These are phyloP conservation scores for Drosophila cognata DNA, from an alignment of 2,888 invertebrate genomes.

Conservation along the genomic window DNA sequence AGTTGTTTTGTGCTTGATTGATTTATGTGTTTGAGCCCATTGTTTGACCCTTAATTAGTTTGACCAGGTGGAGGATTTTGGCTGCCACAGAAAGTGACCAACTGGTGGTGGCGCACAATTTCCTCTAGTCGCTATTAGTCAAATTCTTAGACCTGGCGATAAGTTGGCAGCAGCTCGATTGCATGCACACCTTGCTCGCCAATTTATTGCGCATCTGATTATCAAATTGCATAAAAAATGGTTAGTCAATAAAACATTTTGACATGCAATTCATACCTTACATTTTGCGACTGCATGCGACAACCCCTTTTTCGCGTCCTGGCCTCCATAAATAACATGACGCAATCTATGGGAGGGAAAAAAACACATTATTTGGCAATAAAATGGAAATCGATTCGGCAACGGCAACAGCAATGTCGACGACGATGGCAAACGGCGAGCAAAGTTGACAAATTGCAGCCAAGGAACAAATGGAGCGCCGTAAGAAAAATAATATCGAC, in stretches of 20 bases:
- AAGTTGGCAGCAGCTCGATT: conserved; percentile 61
- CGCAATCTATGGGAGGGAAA: conserved; percentile 74
- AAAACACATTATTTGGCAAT: conserved; percentile 83
- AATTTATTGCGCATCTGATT: conserved; percentile 76
- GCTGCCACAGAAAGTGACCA: conserved; percentile 2
- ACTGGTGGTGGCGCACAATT: conserved; percentile 2
- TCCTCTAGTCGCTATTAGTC: conserved; percentile 58
- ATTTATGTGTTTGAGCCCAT: conserved; percentile 73
- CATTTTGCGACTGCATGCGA: conserved; percentile 30
- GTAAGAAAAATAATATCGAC: conserved; percentile 80
- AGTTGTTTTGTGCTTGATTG: conserved; percentile 75
- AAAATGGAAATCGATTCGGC: conserved; percentile 78
- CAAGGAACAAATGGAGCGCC: conserved; percentile 79
- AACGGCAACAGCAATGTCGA: conserved; percentile 22
- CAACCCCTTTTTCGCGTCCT: conserved; percentile 45
- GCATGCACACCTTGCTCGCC: conserved; percentile 33
- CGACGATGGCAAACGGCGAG: conserved; percentile 51
- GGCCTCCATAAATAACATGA: conserved; percentile 80
- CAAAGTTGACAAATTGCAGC: conserved; percentile 78
- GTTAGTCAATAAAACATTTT: conserved; percentile 81
- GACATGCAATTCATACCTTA: conserved; percentile 80
- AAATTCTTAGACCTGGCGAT: conserved; percentile 62
- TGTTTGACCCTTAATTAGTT: conserved; percentile 74
- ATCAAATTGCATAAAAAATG: conserved; percentile 81
- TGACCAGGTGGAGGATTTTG: conserved; percentile 67